Evolutionary conservation across 2,888 invertebrate species (phyloP), one percentile per base, ranked within the genome.

Genomic region (Hoplodrina ambigua): DNA sequence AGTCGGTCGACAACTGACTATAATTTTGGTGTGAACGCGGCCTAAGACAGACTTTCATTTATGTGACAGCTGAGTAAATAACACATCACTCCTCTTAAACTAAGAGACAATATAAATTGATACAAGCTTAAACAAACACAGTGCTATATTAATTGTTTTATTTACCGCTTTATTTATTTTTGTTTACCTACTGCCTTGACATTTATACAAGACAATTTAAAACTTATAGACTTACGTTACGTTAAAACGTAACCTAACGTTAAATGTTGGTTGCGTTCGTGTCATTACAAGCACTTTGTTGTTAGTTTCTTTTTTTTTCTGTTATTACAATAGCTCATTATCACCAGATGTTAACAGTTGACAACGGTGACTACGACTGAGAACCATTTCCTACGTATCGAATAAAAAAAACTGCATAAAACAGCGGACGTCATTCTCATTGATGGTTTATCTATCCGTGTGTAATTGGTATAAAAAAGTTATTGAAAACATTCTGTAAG

Each of bases 11-110:
- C 37, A 8, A 7, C 33, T 4, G 33, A 37, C 37, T 37, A 37
- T 37, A 37, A 1, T 0, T 37, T 37, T 7, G 37, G 37, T 37
- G 37, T 37, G 37, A 37, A 37, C 37, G 37, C 37, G 37, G 37
- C 37, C 37, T 37, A 37, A 37, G 37, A 37, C 11, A 50, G 30
- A 61, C 69, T 60, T 74, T 75, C 49, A 61, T 75, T 68, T 56
- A 67, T 50, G 25, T 74, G 69, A 17, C 69, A 61, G 49, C 80
- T 77, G 56, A 53, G 61, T 75, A 75, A 80, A 80, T 75, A 69
- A 41, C 69, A 62, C 41, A 66, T 65, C 76, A 55, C 30, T 70
- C 50, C 19, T 44, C 33, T n/a, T 17, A 60, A 50, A 57, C 59
- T 60, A 17, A 68, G 62, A 67, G 74, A 68, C 63, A 64, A 54